A percentile compares a stretch with the other conserved stretches of the same genome.
These are phyloP conservation scores for Seriola rivoliana DNA, from an alignment of 2,113 vertebrate species.

Conservation along the genomic window DNA sequence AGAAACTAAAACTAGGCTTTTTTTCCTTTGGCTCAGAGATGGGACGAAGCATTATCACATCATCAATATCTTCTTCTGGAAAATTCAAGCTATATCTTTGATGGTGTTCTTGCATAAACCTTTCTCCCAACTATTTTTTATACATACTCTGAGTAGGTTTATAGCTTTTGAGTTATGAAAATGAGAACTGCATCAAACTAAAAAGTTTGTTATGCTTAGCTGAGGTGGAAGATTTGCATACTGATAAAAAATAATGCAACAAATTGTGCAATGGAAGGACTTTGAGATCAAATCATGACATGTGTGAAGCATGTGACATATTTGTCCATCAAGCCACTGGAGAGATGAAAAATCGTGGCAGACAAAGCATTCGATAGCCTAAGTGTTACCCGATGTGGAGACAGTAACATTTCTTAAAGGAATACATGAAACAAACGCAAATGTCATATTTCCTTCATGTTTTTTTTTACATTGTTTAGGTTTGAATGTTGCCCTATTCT, in stretches of 20 bases:
- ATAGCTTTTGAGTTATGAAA: not conserved
- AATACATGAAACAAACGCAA: not conserved
- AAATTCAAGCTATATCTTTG: not conserved
- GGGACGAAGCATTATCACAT: not conserved
- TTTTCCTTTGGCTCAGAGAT: conserved; percentile 13
- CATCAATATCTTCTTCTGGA: not conserved
- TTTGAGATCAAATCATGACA: not conserved
- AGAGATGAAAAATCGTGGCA: not conserved
- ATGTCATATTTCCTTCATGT: not conserved
- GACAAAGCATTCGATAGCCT: too few relatives aligned
- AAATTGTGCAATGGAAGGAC: not conserved
- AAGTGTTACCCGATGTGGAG: too few relatives aligned
- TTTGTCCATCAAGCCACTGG: not conserved
- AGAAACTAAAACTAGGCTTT: conserved; percentile 23
- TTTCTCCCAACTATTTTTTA: not conserved
- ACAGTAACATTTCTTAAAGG: not conserved
- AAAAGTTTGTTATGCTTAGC: not conserved
- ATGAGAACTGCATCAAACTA: not conserved
- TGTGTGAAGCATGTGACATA: not conserved
- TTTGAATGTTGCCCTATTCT: too few relatives aligned
- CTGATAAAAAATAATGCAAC: not conserved
- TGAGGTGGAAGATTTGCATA: not conserved
- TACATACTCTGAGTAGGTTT: not conserved
- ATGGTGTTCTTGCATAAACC: not conserved
- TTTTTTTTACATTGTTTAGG: not conserved